Conservation (phyloP, 2,113 vertebrate genomes). For the Myanophis thanlyinensis region DNA sequence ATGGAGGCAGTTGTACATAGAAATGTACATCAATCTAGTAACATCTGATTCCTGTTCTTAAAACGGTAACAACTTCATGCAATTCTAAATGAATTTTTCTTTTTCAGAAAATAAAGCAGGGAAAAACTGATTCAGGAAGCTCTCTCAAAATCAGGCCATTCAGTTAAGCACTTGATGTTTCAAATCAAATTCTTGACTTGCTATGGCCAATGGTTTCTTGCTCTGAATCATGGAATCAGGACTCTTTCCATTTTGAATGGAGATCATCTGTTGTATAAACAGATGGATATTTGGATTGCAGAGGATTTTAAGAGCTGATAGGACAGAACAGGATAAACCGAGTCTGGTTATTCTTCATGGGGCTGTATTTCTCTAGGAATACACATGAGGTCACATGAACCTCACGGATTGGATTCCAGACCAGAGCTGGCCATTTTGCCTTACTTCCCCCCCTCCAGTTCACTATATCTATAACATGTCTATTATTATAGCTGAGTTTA, state of each 20-base stretch:
- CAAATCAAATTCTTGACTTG: neutral
- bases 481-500: neutral
- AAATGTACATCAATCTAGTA: neutral
- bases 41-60: neutral
- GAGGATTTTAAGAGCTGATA: neutral
- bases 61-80: neutral
- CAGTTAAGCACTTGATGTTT: neutral
- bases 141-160: neutral
- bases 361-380: neutral
- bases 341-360: neutral
- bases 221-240: neutral
- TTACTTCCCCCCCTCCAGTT: neutral
- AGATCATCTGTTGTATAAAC: neutral
- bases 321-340: neutral
- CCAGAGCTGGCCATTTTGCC: neutral
- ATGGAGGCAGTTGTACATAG: neutral
- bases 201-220: neutral
- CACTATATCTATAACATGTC: neutral
- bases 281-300: neutral
- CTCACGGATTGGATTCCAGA: neutral
- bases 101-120: neutral
- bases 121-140: neutral
- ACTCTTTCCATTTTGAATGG: neutral
- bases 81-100: neutral
- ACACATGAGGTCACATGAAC: neutral